Evolutionary conservation across 2,888 invertebrate genomes (phyloP), one percentile per base, ranked within the genome.

Genomic region (Galeruca laticollis): DNA sequence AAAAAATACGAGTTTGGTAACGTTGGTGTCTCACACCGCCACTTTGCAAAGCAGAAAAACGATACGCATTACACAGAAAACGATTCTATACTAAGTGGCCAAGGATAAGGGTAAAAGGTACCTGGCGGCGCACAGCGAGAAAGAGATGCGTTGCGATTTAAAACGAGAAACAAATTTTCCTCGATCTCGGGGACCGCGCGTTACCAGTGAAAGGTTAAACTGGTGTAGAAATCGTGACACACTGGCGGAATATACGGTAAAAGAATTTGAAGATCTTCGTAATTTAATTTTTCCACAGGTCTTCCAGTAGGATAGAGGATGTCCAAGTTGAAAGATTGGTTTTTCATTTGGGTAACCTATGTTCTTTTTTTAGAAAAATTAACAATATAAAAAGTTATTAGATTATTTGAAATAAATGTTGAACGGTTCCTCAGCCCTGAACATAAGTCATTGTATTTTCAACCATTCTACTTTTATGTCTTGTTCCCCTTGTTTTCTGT

Each of bases 381-480:
- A 0, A 26, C 26, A 26, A 26, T 26, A 26, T 0, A 26, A 1
- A 26, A 26, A 4, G 8, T 37, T 37, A 37, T 37, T 37, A 2
- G 37, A 37, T 0, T 26, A 52, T 52, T 52, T 52, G 13, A 52
- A 52, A 52, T 52, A 21, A 52, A 37, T 37, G 11, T 37, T 37
- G 13, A 37, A 6, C 9, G 37, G 37, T 10, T 10, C 37, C 10
- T 37, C 11, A 13, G 37, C 21, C 21, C 21, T 52, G 1, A 52
- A 52, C 52, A 21, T 52, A 18, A 52, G 52, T 21, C 52, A 52
- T 11, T 52, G n/a, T 51, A 51, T 51, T 51, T 51, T 51, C n/a
- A 51, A 6, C 20, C 20, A 51, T 51, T 51, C 13, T 43, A 43
- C 49, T 51, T 18, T 51, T 15, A 51, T 20, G 18, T 51, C 18